phyloP scores from a whole-genome alignment of 1,140 invertebrate species.

The Brachionus rubens region DNA sequence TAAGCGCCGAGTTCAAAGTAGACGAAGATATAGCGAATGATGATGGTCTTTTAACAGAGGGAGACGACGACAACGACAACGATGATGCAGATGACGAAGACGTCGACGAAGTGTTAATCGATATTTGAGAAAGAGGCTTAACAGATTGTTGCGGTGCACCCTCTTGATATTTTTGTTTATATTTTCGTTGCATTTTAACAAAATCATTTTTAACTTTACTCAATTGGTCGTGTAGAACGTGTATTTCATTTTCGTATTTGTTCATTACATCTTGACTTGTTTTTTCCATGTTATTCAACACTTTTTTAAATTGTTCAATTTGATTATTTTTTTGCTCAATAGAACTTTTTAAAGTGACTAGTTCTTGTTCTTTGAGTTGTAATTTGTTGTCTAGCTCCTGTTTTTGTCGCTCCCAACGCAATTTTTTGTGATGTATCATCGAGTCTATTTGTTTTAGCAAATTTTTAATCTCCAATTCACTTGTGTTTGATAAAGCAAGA shows the following conservation, averaged over 20 bases:
- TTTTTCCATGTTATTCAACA: slow-evolving; percentile 33
- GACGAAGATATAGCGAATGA: background rate
- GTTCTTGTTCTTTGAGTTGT: slow-evolving; percentile 29
- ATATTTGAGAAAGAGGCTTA: slow-evolving; percentile 4
- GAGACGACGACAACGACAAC: background rate
- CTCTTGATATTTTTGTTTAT: background rate
- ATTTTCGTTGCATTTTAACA: slow-evolving; percentile 8
- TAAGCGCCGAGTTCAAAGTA: slow-evolving; percentile 7
- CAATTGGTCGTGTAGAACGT: background rate
- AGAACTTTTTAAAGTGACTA: background rate
- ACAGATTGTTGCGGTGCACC: background rate
- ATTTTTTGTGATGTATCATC: slow-evolving; percentile 42
- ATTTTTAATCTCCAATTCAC: slow-evolving; percentile 28
- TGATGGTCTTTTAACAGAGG: background rate
- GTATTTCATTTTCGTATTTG: slow-evolving; percentile 40
- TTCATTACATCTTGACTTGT: slow-evolving; percentile 1
- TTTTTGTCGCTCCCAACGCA: slow-evolving; percentile 28
- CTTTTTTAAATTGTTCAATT: slow-evolving; percentile 29
- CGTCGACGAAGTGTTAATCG: background rate
- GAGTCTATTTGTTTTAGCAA: slow-evolving; percentile 40
- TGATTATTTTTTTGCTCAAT: slow-evolving; percentile 34
- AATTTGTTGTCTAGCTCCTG: slow-evolving; percentile 39
- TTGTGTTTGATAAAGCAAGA: slow-evolving; percentile 36
- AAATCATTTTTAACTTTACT: slow-evolving; percentile 16
- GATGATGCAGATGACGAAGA: background rate